Conservation (phyloP, 1,140 invertebrate genomes). For the Ceratosolen solmsi region DNA sequence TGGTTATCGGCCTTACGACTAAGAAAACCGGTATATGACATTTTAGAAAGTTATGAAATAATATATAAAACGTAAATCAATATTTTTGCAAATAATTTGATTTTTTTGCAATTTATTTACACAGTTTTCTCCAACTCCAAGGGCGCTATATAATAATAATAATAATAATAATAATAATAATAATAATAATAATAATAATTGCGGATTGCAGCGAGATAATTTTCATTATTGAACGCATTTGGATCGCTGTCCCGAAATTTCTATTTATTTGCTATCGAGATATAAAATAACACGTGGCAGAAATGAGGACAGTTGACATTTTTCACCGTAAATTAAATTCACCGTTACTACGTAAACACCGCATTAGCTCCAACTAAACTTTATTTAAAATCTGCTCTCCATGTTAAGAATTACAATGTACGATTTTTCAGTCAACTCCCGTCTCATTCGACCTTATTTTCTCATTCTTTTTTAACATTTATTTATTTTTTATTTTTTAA, state of each 20-base stretch:
- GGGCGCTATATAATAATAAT: constrained; percentile 25
- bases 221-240: constrained; percentile 38
- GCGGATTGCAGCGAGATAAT: constrained; percentile 43
- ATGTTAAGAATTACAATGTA: constrained; percentile 6
- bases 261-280: constrained; percentile 25
- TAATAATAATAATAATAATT: no score
- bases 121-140: constrained; percentile 18
- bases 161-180: no score
- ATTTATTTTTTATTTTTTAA: constrained; percentile 48
- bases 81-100: constrained; percentile 31
- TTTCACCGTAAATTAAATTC: constrained; percentile 37
- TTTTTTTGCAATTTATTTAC: constrained; percentile 47
- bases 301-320: constrained; percentile 33
- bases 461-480: constrained; percentile 27
- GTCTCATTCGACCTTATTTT: background rate
- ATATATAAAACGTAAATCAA: background rate
- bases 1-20: background rate
- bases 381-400: background rate
- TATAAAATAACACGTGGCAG: constrained; percentile 45
- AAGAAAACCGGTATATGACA: background rate
- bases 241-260: constrained; percentile 26
- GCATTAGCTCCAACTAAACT: constrained; percentile 8
- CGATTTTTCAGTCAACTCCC: constrained; percentile 11
- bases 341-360: background rate
- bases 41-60: background rate